Evolutionary conservation across 1,140 invertebrate genomes (phyloP).

Genomic region (Scaptomyza hsui): DNA sequence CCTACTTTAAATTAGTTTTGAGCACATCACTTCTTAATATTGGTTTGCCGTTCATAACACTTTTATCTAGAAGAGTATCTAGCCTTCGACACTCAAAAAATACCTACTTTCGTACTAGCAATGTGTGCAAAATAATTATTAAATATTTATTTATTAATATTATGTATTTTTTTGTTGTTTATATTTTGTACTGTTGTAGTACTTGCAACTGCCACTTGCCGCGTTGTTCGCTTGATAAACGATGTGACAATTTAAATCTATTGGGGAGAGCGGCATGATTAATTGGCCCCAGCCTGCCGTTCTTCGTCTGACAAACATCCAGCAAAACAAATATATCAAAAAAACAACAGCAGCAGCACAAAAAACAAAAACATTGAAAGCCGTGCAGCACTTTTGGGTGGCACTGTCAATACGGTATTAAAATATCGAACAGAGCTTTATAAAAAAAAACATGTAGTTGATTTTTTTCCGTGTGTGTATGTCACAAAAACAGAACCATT

Average conservation of each 20-base stretch:
- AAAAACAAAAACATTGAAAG: conserved; percentile 12
- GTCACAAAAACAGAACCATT: neutral
- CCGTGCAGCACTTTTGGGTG: conserved; percentile 54
- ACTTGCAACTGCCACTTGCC: conserved; percentile 11
- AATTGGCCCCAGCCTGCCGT: conserved; percentile 61
- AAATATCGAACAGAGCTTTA: conserved; percentile 57
- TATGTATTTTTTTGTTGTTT: neutral
- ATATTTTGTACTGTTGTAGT: conserved; percentile 1
- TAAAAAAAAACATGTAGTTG: conserved; percentile 34
- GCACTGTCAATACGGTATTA: conserved; percentile 72
- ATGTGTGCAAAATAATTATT: conserved; percentile 42
- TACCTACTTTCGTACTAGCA: neutral
- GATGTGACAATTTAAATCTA: conserved; percentile 81
- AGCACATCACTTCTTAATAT: too few relatives aligned
- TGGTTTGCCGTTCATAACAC: neutral
- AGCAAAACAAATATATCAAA: conserved; percentile 53
- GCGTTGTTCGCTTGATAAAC: conserved; percentile 60
- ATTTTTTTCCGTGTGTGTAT: neutral
- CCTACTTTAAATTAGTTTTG: too few relatives aligned
- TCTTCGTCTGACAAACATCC: conserved; percentile 52
- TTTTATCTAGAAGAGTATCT: neutral
- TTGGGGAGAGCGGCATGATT: conserved; percentile 69
- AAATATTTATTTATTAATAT: conserved; percentile 56
- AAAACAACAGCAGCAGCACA: conserved; percentile 15
- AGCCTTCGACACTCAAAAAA: neutral